Base-by-base conservation (phyloP, 2,888 invertebrate genomes). In the Lochmaea crataegi region DNA sequence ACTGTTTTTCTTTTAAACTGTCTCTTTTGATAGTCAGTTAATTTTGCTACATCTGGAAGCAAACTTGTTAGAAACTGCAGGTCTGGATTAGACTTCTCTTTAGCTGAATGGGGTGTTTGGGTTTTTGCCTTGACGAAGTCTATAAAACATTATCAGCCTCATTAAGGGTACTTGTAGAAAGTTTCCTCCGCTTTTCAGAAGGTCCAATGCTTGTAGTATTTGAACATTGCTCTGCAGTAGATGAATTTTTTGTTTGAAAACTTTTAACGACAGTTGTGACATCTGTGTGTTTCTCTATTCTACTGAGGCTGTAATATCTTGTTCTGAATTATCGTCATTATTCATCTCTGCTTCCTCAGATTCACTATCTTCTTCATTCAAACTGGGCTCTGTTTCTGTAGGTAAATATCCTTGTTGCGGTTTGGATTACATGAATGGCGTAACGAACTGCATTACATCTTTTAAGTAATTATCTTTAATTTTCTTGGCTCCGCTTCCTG, bases 341-440 rank as follows among this genome's bases (percentile, higher is more conserved):
- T 53, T 65, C 26, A 38, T 60, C n/a, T 66, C 64, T 66, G 45
- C 48, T 60, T 71, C 26, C 26, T 32, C 65, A 56, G 60, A 48
- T 65, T 71, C 69, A 70, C 57, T 57, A 22, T 57, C 5, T 12
- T 51, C 11, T 56, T 67, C 41, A 56, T 64, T 56, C 12, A 65
- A 65, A 70, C 45, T 69, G 42, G 57, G 51, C 38, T 65, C 60
- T 71, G 61, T 66, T 58, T 65, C 66, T 73, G 68, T 73, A 64
- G 51, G 68, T 70, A 66, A 70, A 70, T 73, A 60, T 69, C 69
- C 70, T 61, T 73, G 73, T 68, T 65, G 73, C 56, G 72, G 63
- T 72, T 73, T 68, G 68, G 65, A 68, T 65, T 73, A 70, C 66
- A 69, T 73, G 41, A 73, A 73, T 11, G 63, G 63, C 65, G 65